Conservation (phyloP, 2,797 vertebrate genomes). For the Salmo trutta region DNA sequence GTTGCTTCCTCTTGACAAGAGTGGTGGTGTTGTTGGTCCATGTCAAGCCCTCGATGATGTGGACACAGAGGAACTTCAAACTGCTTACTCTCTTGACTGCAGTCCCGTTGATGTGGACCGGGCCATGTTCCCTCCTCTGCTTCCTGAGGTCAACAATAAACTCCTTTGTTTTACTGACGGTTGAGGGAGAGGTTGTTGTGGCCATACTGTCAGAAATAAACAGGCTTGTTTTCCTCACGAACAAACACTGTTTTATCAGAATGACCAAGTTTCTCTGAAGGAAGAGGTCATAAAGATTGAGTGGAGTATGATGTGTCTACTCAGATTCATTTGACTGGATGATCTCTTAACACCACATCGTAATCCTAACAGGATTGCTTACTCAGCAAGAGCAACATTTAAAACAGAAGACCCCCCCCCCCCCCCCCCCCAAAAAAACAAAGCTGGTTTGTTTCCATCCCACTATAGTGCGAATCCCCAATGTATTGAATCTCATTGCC, state of each 20-base stretch:
- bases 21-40: too few relatives aligned
- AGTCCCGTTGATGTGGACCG: too few relatives aligned
- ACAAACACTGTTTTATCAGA: neutral
- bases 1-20: too few relatives aligned
- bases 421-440: neutral
- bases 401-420: too few relatives aligned
- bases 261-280: conserved; percentile 1
- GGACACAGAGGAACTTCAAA: too few relatives aligned
- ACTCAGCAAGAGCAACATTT: neutral
- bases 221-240: neutral
- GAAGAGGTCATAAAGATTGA: neutral
- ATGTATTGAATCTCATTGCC: neutral
- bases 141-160: too few relatives aligned
- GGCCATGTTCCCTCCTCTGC: too few relatives aligned
- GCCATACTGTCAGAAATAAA: neutral
- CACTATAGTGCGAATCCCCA: neutral
- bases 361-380: neutral
- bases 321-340: neutral
- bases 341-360: too few relatives aligned
- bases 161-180: too few relatives aligned
- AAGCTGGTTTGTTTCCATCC: neutral
- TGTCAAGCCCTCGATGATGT: too few relatives aligned
- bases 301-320: too few relatives aligned
- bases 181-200: neutral
- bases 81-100: too few relatives aligned